Base-by-base conservation (phyloP, 1,140 invertebrate species). In the Philaenus spumarius region DNA sequence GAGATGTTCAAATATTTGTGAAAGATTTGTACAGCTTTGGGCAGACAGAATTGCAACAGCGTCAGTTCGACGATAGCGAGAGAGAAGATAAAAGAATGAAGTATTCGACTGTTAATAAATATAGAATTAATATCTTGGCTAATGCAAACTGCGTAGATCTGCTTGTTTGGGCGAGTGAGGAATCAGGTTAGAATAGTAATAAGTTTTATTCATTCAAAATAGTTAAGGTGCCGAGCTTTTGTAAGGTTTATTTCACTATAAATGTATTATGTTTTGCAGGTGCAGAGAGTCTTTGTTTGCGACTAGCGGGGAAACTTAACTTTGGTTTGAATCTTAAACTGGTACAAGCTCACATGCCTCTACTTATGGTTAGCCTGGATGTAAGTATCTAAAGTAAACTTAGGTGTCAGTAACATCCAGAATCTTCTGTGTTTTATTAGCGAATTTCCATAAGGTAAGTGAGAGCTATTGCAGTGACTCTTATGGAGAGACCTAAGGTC, bases 71-170 rank as follows among this genome's bases (percentile, higher is more conserved):
- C 71, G 82, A 83, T 0, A 88, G 85, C 52, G 87, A 90, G 67
- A 78, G 81, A 15, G 88, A 90, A 68, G 83, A 89, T 57, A 75
- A 83, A n/a, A 87, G 91, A 66, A 85, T 78, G 48, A 89, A 89
- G 71, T 85, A 77, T 65, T 79, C 82, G 1, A 83, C 86, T 0
- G 84, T 94, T 3, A 95, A 95, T 74, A 89, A 89, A 69, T 93
- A 95, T 68, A 95, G 96, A 76, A 85, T 97, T 24, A 95, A 95
- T 69, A 92, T 98, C 0, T 92, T 95, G 82, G 93, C 93, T 0
- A 97, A 97, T 77, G 94, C 95, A 2, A 93, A 94, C 12, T 98
- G 95, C 73, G 91, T 98, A 1, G 95, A 99, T 73, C 80, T 99
- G 0, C 79, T 99, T 2, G 94, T 98, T 24, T 99, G 96, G 96